phyloP scores from a whole-genome alignment of 2,797 vertebrate genomes.

The Premnoplex brunnescens region DNA sequence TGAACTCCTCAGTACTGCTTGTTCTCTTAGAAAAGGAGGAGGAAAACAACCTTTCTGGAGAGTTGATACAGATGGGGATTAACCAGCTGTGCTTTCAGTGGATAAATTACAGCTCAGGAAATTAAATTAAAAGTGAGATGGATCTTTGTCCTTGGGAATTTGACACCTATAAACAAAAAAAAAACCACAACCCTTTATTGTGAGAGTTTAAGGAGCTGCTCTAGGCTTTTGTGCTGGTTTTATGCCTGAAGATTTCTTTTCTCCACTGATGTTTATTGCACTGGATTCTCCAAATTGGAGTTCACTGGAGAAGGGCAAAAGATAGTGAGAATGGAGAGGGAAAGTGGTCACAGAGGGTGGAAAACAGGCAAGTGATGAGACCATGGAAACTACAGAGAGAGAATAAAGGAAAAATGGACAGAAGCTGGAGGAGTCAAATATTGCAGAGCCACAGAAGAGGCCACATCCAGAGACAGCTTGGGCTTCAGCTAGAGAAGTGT shows the following conservation, averaged over 20 bases:
- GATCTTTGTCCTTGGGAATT: not conserved
- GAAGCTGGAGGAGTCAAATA: not conserved
- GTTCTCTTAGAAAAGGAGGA: not conserved
- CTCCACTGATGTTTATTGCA: not conserved
- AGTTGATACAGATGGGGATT: not conserved
- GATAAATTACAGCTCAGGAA: not conserved
- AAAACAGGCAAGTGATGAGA: not conserved
- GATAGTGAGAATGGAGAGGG: not conserved
- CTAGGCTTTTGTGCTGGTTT: not conserved
- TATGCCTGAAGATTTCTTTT: not conserved
- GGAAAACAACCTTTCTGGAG: not conserved
- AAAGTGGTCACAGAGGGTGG: not conserved
- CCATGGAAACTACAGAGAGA: not conserved
- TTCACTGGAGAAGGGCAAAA: not conserved
- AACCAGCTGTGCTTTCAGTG: not conserved
- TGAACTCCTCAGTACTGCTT: not conserved
- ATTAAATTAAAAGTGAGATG: not conserved
- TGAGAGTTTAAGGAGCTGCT: not conserved
- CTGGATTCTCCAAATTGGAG: not conserved
- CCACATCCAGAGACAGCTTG: not conserved
- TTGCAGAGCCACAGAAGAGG: not conserved
- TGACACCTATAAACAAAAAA: not conserved
- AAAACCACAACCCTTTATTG: not conserved
- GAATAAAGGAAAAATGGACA: not conserved
- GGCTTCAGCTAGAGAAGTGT: not conserved